phyloP scores from a whole-genome alignment of 2,113 vertebrate species.

The Cyphomyrus discorhynchus region DNA sequence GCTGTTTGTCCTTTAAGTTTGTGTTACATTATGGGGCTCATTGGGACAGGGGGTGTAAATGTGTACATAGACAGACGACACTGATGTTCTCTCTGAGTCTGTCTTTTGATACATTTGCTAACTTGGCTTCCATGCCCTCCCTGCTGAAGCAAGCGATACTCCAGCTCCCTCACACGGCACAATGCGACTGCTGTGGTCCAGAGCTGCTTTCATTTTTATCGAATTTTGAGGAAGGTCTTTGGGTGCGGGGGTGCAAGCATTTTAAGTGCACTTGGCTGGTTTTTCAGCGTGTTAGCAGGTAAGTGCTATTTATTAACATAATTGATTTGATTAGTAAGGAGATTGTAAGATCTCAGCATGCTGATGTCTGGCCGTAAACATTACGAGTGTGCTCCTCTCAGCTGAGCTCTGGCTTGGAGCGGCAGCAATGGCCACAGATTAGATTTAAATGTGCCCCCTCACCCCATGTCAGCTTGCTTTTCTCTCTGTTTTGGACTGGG shows the following conservation, averaged over 20 bases:
- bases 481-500: background rate
- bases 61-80: background rate
- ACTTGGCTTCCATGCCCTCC: background rate
- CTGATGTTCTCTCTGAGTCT: background rate
- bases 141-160: background rate
- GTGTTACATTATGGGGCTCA: background rate
- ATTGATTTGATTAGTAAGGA: conserved; percentile 74
- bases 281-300: background rate
- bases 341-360: conserved; percentile 69
- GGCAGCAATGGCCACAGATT: background rate
- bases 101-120: background rate
- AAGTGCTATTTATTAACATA: conserved; percentile 64
- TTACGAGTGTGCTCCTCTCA: background rate
- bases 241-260: background rate
- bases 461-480: background rate
- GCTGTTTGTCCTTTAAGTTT: background rate
- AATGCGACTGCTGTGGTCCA: conserved; percentile 26
- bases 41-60: background rate
- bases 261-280: background rate
- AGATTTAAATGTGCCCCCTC: background rate
- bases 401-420: background rate
- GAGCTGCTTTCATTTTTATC: conserved; percentile 22
- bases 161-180: conserved; percentile 25
- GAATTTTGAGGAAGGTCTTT: conserved; percentile 18
- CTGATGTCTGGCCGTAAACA: conserved; percentile 24